Percentiles rank a stretch among this genome's conserved stretches.
Evolutionary conservation across 2,797 vertebrate species (phyloP).

Genomic region (Brachyrhaphis roseni): DNA sequence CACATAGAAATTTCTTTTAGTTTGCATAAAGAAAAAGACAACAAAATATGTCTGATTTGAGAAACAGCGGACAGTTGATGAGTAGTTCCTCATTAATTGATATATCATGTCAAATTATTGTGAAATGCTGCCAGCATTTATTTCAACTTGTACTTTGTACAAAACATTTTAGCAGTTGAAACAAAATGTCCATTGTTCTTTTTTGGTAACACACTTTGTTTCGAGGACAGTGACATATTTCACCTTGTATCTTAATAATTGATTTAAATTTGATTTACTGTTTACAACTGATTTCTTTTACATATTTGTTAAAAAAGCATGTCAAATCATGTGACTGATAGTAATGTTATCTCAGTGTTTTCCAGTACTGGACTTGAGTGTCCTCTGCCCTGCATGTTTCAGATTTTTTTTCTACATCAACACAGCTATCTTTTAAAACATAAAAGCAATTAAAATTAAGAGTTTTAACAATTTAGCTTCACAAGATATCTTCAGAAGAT

Average conservation of each 20-base stretch:
- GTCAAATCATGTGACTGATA: background rate
- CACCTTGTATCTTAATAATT: background rate
- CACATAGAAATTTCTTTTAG: background rate
- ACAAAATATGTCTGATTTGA: background rate
- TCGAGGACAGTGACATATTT: background rate
- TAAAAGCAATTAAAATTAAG: background rate
- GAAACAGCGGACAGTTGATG: background rate
- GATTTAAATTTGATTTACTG: background rate
- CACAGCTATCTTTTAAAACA: background rate
- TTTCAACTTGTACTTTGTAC: background rate
- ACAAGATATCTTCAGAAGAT: background rate
- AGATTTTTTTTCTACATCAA: background rate
- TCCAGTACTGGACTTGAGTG: background rate
- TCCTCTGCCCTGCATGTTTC: background rate
- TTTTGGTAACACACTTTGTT: background rate
- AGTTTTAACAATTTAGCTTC: background rate
- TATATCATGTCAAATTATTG: background rate
- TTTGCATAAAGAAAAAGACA: background rate
- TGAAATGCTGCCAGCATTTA: background rate
- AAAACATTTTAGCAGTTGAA: background rate
- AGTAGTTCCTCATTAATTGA: background rate
- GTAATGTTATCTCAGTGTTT: background rate
- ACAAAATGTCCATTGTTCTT: background rate
- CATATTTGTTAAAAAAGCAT: background rate
- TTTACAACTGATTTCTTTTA: background rate